Conservation (phyloP, 2,113 vertebrate genomes). For the Forbesichthys agassizii region DNA sequence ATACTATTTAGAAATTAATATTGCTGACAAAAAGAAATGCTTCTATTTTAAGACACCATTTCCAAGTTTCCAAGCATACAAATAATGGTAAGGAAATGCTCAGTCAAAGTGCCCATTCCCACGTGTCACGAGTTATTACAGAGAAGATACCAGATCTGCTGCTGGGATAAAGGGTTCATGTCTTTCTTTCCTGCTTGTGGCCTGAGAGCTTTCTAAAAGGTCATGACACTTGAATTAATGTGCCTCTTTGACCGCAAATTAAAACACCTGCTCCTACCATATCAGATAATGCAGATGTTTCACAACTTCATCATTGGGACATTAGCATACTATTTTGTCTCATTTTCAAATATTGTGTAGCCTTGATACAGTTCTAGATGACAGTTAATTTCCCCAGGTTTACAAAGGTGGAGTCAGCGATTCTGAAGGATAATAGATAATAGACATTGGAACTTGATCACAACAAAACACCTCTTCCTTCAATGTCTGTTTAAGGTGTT, state of each 20-base stretch:
- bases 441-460: too few relatives aligned
- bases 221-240: slow-evolving; percentile 61
- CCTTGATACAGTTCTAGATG: neutral
- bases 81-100: too few relatives aligned
- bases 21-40: too few relatives aligned
- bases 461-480: too few relatives aligned
- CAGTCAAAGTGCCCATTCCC: too few relatives aligned
- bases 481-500: too few relatives aligned
- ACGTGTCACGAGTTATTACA: too few relatives aligned
- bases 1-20: neutral
- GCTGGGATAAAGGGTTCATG: slow-evolving; percentile 17
- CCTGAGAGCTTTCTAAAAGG: slow-evolving; percentile 53
- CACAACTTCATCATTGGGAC: slow-evolving; percentile 24
- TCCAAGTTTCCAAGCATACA: too few relatives aligned
- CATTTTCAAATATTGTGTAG: slow-evolving; percentile 12
- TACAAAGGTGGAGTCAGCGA: too few relatives aligned
- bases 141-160: neutral
- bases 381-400: too few relatives aligned
- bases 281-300: slow-evolving; percentile 39
- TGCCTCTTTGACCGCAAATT: slow-evolving; percentile 52
- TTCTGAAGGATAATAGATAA: too few relatives aligned
- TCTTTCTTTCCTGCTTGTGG: slow-evolving; percentile 58
- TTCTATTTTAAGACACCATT: too few relatives aligned
- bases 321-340: slow-evolving; percentile 28
- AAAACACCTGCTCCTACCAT: slow-evolving; percentile 53